These are phyloP conservation scores for Smittia sp. DNA, from an alignment of 2,888 invertebrate species.

Conservation along the genomic window DNA sequence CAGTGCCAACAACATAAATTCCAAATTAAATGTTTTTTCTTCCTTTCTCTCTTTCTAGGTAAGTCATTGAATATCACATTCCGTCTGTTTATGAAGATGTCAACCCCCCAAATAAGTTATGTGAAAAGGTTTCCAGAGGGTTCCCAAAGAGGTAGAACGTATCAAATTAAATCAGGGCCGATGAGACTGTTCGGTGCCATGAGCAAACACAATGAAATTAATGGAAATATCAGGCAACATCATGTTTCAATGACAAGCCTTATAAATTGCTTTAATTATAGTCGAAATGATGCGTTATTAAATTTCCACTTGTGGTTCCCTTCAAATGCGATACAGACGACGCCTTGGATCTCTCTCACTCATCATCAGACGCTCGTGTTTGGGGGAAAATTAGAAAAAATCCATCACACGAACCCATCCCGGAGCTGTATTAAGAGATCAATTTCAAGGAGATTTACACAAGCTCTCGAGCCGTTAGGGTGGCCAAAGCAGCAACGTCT, in stretches of 20 bases:
- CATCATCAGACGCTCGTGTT: not conserved
- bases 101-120: not conserved
- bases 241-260: constrained; percentile 1
- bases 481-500: not conserved
- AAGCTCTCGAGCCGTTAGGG: not conserved
- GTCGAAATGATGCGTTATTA: constrained; percentile 28
- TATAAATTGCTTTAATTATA: constrained; percentile 28
- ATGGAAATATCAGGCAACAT: constrained; percentile 7
- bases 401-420: constrained; percentile 10
- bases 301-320: constrained; percentile 25
- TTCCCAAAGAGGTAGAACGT: not conserved
- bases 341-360: not conserved
- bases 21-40: constrained; percentile 18
- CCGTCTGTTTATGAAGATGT: constrained; percentile 15
- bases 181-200: not conserved
- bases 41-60: constrained; percentile 26
- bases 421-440: constrained; percentile 34
- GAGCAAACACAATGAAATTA: not conserved
- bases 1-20: constrained; percentile 34
- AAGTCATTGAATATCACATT: constrained; percentile 36
- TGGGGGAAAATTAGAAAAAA: constrained; percentile 5
- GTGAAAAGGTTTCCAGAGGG: no score
- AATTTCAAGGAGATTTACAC: constrained; percentile 40
- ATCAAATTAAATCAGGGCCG: not conserved
- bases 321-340: not conserved